Conservation (phyloP, 2,888 invertebrate genomes). For the Cartodere bifasciata region DNA sequence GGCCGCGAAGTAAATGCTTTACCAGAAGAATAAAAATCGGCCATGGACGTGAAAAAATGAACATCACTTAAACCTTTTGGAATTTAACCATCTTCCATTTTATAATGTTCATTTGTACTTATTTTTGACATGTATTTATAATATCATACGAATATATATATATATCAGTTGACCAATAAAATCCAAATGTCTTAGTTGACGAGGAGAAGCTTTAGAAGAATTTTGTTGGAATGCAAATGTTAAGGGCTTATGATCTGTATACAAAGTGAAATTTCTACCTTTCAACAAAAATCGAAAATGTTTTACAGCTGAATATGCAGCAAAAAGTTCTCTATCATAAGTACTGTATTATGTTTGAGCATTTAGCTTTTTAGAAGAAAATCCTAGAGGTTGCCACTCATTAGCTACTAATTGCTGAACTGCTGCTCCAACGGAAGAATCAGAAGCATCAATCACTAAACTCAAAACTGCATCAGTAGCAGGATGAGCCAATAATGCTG, state of each 20-base stretch:
- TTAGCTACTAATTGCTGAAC: slow-evolving; percentile 16
- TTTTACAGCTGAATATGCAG: slow-evolving; percentile 16
- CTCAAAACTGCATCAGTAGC: slow-evolving; percentile 3
- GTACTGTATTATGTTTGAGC: slow-evolving; percentile 10
- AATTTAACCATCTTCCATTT: too few relatives aligned
- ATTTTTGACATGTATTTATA: too few relatives aligned
- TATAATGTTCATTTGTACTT: too few relatives aligned
- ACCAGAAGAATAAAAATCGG: too few relatives aligned
- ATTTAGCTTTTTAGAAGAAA: slow-evolving; percentile 16
- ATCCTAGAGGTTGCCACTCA: slow-evolving; percentile 17
- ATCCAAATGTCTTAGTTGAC: slow-evolving; percentile 25
- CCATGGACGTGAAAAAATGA: too few relatives aligned
- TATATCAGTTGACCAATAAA: slow-evolving; percentile 26
- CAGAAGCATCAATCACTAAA: slow-evolving; percentile 17
- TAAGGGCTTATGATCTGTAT: slow-evolving; percentile 27
- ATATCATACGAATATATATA: too few relatives aligned
- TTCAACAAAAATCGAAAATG: slow-evolving; percentile 27
- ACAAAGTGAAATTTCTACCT: slow-evolving; percentile 21
- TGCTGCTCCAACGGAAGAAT: slow-evolving; percentile 17
- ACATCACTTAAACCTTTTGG: too few relatives aligned
- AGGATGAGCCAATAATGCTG: slow-evolving; percentile 9
- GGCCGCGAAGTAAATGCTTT: too few relatives aligned
- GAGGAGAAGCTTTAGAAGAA: slow-evolving; percentile 21
- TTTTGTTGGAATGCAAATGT: slow-evolving; percentile 23
- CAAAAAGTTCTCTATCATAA: slow-evolving; percentile 12